Conservation (phyloP, 1,140 invertebrate genomes). For the Drosophila obscura region DNA sequence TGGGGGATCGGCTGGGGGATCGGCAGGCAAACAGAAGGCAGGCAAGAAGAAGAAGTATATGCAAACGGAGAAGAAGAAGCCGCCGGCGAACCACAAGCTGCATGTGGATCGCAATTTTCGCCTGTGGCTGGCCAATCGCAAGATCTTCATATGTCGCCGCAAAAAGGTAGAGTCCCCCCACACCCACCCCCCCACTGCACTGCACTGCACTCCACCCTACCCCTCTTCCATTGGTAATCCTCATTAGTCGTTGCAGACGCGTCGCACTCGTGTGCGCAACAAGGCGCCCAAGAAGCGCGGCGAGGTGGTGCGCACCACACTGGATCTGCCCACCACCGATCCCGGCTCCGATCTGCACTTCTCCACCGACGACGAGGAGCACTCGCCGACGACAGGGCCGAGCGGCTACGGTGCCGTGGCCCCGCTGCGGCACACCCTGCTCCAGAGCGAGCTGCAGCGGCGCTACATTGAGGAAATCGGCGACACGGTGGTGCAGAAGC, state of each 20-base stretch:
- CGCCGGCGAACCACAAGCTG: conserved; percentile 27
- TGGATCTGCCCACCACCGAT: conserved; percentile 85
- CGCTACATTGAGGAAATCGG: conserved; percentile 76
- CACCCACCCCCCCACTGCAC: background rate
- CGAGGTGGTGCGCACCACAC: conserved; percentile 76
- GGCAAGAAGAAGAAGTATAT: conserved; percentile 59
- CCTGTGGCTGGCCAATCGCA: conserved; percentile 73
- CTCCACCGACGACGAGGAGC: conserved; percentile 85
- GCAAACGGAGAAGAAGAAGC: conserved; percentile 53
- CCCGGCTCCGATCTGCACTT: conserved; percentile 85
- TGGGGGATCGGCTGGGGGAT: too few relatives aligned
- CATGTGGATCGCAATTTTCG: conserved; percentile 70
- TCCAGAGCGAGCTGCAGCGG: conserved; percentile 76
- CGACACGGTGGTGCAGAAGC: conserved; percentile 67
- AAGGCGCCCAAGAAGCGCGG: conserved; percentile 68
- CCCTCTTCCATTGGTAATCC: conserved; percentile 11
- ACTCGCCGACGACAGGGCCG: conserved; percentile 46
- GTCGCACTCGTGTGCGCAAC: conserved; percentile 56
- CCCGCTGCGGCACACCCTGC: conserved; percentile 59
- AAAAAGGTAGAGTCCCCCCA: conserved; percentile 55
- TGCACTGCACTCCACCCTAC: background rate
- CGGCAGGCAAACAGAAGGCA: conserved; percentile 17
- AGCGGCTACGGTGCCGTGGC: conserved; percentile 62
- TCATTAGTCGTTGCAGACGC: conserved; percentile 42
- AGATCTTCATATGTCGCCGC: conserved; percentile 71